phyloP scores from a whole-genome alignment of 2,113 vertebrate genomes.

The Cromileptes altivelis region DNA sequence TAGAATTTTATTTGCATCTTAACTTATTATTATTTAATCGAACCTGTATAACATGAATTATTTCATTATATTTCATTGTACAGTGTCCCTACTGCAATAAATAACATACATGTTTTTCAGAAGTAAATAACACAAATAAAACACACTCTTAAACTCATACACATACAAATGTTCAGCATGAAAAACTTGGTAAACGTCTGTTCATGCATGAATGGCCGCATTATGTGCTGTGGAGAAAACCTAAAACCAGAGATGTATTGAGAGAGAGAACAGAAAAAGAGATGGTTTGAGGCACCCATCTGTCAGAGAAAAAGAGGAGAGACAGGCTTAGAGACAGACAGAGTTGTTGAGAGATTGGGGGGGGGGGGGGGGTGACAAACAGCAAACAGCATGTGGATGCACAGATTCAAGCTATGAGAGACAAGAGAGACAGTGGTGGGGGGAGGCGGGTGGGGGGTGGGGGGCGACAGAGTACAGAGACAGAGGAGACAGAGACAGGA shows the following conservation, averaged over 20 bases:
- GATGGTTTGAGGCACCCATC: slow-evolving; percentile 72
- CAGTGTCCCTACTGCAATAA: neutral
- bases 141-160: slow-evolving; percentile 3
- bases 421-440: slow-evolving; percentile 19
- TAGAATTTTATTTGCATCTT: neutral
- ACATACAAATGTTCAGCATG: slow-evolving; percentile 36
- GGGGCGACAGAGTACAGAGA: slow-evolving; percentile 17
- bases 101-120: neutral
- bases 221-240: slow-evolving; percentile 32
- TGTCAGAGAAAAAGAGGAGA: slow-evolving; percentile 66
- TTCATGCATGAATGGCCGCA: slow-evolving; percentile 41
- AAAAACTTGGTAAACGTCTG: slow-evolving; percentile 15
- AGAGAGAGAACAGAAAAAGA: slow-evolving; percentile 51
- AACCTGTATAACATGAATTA: neutral
- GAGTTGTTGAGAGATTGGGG: slow-evolving; percentile 8
- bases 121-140: neutral
- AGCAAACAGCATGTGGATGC: slow-evolving; percentile 66
- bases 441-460: neutral
- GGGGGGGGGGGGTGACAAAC: slow-evolving; percentile 45
- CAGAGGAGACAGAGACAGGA: slow-evolving; percentile 59
- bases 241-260: slow-evolving; percentile 24
- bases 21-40: neutral
- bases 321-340: slow-evolving; percentile 41
- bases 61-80: neutral
- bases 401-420: slow-evolving; percentile 56